phyloP scores from a whole-genome alignment of 2,888 invertebrate species.

The Pocota personata region DNA sequence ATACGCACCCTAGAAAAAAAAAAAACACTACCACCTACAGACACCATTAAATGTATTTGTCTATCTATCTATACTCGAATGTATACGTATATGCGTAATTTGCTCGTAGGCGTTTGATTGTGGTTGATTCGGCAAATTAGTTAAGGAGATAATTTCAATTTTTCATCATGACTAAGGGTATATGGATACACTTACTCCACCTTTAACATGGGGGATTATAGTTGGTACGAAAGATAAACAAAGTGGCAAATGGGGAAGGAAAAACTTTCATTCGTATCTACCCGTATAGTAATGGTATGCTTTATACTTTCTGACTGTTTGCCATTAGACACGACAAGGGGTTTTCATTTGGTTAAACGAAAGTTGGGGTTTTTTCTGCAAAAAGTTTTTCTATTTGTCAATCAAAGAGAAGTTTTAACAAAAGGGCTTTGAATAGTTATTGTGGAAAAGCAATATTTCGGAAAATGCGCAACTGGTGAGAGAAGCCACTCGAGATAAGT shows the following conservation, averaged over 20 bases:
- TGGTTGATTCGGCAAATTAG: slow-evolving; percentile 21
- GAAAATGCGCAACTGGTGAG: background rate
- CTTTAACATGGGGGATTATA: background rate
- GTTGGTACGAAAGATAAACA: background rate
- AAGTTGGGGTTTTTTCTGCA: background rate
- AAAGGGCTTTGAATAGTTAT: background rate
- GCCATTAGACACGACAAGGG: background rate
- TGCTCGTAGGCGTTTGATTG: slow-evolving; percentile 21
- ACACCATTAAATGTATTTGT: background rate
- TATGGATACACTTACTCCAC: background rate
- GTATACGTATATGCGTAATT: background rate
- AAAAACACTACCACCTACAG: background rate
- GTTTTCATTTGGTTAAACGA: background rate
- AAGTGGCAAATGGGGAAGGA: background rate
- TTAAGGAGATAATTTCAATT: slow-evolving; percentile 44
- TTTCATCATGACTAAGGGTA: slow-evolving; percentile 18
- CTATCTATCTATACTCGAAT: background rate
- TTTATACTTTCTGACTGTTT: slow-evolving; percentile 22
- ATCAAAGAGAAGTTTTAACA: background rate
- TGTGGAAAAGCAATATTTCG: background rate
- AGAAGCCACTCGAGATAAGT: background rate
- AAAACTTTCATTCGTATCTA: background rate
- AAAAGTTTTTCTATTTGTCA: background rate
- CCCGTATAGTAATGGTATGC: background rate
- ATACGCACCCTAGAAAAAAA: background rate